Evolutionary conservation across 2,888 invertebrate species (phyloP), one percentile per base, ranked within the genome.

Genomic region (Cacoxenus indagator): DNA sequence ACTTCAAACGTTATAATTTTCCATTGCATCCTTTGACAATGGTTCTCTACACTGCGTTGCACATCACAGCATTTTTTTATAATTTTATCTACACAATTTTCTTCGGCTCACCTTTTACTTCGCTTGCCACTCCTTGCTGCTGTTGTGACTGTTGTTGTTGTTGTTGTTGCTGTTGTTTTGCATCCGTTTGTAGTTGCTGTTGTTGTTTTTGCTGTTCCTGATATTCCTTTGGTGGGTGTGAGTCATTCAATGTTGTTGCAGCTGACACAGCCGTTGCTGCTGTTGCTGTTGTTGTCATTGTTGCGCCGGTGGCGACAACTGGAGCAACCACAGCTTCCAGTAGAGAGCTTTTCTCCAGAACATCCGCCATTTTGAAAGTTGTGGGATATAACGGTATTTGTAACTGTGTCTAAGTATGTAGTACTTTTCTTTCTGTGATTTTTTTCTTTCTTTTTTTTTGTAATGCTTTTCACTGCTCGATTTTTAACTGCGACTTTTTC

Each of bases 291-390:
- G 66, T 24, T 71, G 70, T 65, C 73, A 78, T 45, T 67, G 48
- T 55, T 67, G 69, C 48, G 66, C 68, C 26, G 24, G 69, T 48
- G 70, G 70, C 77, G 76, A 78, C 80, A 68, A 74, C 69, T 64
- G 78, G 73, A 71, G 78, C 75, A 71, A 79, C 70, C 71, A 75
- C 74, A 77, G 76, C 86, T 82, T 85, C 86, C 84, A 85, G 77
- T 71, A 77, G 71, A 67, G 82, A 87, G 86, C 85, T 87, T 87
- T 85, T 87, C 83, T 85, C 86, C 84, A 87, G 77, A 74, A 85
- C 81, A 78, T 85, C 85, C 84, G 85, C 85, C 85, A 85, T 85
- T 78, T 78, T 84, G 75, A 78, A 85, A 84, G 72, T 73, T 74
- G 54, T 66, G 61, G 46, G 67, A 14, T 45, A 43, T 62, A 62